A percentile compares a stretch with the other conserved stretches of the same genome.
Conservation (phyloP, 2,113 vertebrate genomes). For the Lipotes vexillifer region DNA sequence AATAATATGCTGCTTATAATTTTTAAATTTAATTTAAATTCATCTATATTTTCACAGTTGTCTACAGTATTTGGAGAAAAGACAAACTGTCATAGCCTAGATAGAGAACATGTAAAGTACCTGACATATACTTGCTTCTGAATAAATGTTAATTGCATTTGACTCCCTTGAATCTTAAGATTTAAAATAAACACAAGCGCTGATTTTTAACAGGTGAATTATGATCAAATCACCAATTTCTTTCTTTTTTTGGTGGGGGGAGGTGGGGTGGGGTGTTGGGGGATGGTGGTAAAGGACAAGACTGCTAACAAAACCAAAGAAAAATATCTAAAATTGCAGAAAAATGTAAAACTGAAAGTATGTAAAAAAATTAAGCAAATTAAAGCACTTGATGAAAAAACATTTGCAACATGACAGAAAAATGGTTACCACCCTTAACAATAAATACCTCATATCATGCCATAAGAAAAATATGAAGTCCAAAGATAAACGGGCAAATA, state of each 20-base stretch:
- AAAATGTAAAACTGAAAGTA: background rate
- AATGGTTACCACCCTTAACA: background rate
- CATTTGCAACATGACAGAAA: background rate
- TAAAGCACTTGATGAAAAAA: slow-evolving; percentile 7
- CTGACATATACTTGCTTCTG: background rate
- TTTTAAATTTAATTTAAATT: background rate
- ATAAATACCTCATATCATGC: background rate
- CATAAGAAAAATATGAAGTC: background rate
- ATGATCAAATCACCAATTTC: background rate
- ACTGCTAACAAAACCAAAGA: background rate
- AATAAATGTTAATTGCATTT: slow-evolving; percentile 22
- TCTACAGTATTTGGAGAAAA: background rate
- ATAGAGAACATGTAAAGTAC: background rate
- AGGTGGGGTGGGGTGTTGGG: fast-evolving
- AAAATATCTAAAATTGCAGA: background rate
- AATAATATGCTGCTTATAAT: background rate
- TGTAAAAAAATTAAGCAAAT: background rate
- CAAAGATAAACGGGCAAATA: background rate
- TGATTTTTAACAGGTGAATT: background rate
- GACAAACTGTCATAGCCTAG: background rate
- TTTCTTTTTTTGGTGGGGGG: background rate
- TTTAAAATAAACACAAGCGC: background rate
- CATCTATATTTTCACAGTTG: background rate
- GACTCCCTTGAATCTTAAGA: background rate
- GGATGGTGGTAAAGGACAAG: background rate